phyloP scores from a whole-genome alignment of 2,888 invertebrate genomes.

The Microplitis deprimator region DNA sequence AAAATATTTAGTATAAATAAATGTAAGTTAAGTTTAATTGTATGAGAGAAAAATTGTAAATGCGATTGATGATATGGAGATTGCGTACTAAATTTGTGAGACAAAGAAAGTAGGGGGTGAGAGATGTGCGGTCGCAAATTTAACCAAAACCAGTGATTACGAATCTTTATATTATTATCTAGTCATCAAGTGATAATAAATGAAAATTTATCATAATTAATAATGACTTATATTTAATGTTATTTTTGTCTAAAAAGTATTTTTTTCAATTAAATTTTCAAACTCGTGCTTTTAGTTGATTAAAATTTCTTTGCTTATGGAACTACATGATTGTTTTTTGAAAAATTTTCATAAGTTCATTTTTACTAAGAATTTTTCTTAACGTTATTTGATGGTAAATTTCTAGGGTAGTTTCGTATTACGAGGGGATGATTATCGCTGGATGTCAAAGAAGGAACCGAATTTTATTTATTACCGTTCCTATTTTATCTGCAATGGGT shows the following conservation, averaged over 20 bases:
- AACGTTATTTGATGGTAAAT: too few species aligned
- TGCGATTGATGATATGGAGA: constrained; percentile 6
- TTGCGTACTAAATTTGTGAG: background rate
- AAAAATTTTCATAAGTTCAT: too few species aligned
- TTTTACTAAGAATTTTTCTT: too few species aligned
- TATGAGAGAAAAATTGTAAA: constrained; percentile 9
- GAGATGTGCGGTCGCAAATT: constrained; percentile 48
- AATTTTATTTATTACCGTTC: too few species aligned
- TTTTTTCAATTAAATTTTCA: background rate
- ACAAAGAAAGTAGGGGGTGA: background rate
- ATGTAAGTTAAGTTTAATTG: background rate
- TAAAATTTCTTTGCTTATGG: too few species aligned
- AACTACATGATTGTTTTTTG: too few species aligned
- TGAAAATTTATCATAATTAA: constrained; percentile 67
- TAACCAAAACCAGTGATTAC: constrained; percentile 65
- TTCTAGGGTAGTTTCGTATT: too few species aligned
- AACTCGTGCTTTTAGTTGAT: too few species aligned
- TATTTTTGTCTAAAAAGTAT: background rate
- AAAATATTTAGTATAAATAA: constrained; percentile 5
- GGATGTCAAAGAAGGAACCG: too few species aligned
- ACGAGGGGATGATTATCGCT: too few species aligned
- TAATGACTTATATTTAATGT: too few species aligned
- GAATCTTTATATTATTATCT: constrained; percentile 71
- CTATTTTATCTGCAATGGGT: too few species aligned
- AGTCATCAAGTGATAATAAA: constrained; percentile 71